Percentiles rank a stretch among this genome's conserved stretches.
phyloP scores from a whole-genome alignment of 2,888 invertebrate species.

The Drosophila dives region DNA sequence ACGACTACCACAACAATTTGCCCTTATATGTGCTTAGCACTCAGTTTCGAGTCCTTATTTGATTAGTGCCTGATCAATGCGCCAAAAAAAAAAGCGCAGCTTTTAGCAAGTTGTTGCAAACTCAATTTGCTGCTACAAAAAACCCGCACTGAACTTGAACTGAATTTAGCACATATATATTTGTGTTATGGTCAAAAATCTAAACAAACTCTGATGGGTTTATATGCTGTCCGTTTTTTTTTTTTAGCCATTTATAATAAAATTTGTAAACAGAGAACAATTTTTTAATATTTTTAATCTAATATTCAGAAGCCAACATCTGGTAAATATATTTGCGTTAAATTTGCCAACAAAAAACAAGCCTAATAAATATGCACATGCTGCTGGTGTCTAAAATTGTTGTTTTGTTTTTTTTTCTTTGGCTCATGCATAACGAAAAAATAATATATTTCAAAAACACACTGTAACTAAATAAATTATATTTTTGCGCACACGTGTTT shows the following conservation, averaged over 20 bases:
- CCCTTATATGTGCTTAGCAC: slow-evolving; percentile 33
- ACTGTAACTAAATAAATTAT: slow-evolving; percentile 47
- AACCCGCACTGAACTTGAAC: neutral
- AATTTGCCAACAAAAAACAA: slow-evolving; percentile 3
- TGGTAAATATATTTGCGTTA: slow-evolving; percentile 14
- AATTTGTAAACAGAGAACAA: neutral
- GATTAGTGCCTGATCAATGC: slow-evolving; percentile 70
- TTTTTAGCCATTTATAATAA: no score
- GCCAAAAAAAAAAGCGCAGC: slow-evolving; percentile 42
- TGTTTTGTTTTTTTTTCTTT: neutral
- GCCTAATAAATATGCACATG: slow-evolving; percentile 26
- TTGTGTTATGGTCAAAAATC: neutral
- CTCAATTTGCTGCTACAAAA: slow-evolving; percentile 8
- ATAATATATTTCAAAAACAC: slow-evolving; percentile 44
- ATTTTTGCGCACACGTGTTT: slow-evolving; percentile 28
- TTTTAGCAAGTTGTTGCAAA: neutral
- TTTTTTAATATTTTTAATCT: neutral
- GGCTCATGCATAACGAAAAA: slow-evolving; percentile 47
- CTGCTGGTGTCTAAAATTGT: slow-evolving; percentile 15
- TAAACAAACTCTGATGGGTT: neutral
- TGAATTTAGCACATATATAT: neutral
- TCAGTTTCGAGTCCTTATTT: slow-evolving; percentile 47
- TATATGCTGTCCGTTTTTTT: no score
- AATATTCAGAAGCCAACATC: neutral
- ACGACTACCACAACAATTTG: slow-evolving; percentile 61